phyloP scores from a whole-genome alignment of 2,113 vertebrate species.

The Actinemys pallida region DNA sequence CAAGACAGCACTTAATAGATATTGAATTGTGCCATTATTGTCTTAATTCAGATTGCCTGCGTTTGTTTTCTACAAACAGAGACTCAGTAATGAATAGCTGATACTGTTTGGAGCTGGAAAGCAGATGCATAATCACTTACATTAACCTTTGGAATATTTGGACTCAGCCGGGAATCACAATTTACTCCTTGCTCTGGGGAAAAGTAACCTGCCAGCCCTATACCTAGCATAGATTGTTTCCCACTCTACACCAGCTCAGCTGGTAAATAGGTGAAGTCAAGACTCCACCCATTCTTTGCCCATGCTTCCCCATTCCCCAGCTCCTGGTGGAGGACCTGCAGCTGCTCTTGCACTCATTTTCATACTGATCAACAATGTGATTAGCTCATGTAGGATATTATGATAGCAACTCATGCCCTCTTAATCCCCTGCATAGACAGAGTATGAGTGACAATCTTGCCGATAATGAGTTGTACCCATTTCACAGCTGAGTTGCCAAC shows the following conservation, averaged over 20 bases:
- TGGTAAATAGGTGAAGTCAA: not conserved
- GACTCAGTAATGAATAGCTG: not conserved
- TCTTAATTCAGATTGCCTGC: not conserved
- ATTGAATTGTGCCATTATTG: not conserved
- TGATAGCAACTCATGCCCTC: not conserved
- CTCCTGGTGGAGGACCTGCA: not conserved
- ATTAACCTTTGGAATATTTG: not conserved
- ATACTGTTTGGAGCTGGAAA: not conserved
- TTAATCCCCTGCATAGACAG: no score
- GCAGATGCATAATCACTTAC: not conserved
- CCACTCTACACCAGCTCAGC: not conserved
- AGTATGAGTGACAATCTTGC: not conserved
- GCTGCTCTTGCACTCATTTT: not conserved
- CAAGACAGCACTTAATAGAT: not conserved
- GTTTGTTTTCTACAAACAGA: not conserved
- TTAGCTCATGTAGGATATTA: not conserved
- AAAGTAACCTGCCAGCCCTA: not conserved
- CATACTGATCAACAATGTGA: not conserved
- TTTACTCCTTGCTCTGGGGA: not conserved
- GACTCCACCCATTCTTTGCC: not conserved
- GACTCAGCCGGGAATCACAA: not conserved
- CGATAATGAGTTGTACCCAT: not conserved
- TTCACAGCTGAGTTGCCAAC: not conserved
- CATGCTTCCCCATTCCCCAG: not conserved
- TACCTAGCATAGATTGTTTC: not conserved